phyloP scores from a whole-genome alignment of 2,888 invertebrate genomes.

The Phragmatobia fuliginosa region DNA sequence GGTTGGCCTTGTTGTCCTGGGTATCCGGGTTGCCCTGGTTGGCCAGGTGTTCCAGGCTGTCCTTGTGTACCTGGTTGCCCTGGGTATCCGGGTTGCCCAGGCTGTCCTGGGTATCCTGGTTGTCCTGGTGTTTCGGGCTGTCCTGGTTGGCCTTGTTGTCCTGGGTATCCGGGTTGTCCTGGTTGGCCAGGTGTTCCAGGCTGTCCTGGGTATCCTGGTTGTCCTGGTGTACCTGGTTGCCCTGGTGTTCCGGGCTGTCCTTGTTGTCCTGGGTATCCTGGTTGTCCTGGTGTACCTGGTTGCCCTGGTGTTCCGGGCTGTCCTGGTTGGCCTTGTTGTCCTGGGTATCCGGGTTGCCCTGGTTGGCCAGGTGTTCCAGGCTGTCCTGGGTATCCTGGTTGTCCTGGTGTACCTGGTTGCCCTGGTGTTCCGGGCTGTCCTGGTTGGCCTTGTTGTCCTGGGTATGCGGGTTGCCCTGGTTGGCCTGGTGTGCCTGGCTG shows the following conservation, averaged over 20 bases:
- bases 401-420: constrained; percentile 8
- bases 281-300: constrained; percentile 19
- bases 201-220: constrained; percentile 16
- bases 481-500: constrained; percentile 16
- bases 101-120: constrained; percentile 23
- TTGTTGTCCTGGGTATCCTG: constrained; percentile 19
- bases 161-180: background rate
- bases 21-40: constrained; percentile 6
- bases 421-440: constrained; percentile 20
- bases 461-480: constrained; percentile 22
- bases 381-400: background rate
- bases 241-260: background rate
- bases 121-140: constrained; percentile 8
- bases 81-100: constrained; percentile 19
- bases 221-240: constrained; percentile 14
- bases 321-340: constrained; percentile 19
- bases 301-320: constrained; percentile 20
- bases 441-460: constrained; percentile 14
- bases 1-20: constrained; percentile 24
- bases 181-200: background rate
- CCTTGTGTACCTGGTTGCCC: constrained; percentile 18
- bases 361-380: constrained; percentile 9
- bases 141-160: constrained; percentile 3
- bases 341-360: constrained; percentile 13
- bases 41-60: constrained; percentile 6